Evolutionary conservation across 2,797 vertebrate species (phyloP), one percentile per base, ranked within the genome.

Genomic region (Mormyrus hasselquistii): DNA sequence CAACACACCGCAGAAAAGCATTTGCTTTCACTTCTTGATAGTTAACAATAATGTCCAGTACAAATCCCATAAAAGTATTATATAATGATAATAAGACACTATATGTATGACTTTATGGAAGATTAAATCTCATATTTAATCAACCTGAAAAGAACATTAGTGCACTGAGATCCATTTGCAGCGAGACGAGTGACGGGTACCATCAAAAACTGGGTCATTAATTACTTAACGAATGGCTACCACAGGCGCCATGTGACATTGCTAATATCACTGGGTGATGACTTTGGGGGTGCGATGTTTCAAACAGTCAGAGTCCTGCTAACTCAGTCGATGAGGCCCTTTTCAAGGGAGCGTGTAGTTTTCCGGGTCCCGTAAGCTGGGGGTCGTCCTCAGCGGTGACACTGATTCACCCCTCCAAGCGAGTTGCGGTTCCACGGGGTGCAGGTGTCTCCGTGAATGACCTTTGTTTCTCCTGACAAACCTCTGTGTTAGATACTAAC

Each of bases 121-220:
- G 69, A 76, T 76, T 76, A 76, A 76, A 76, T 76, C 69, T 76
- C 69, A 41, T 76, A 76, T 76, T 76, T 76, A 76, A 76, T 76
- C 69, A 76, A 76, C 69, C 69, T 76, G 29, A 41, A 38, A 83
- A 49, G 79, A 83, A 83, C 41, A 47, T 83, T 49, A 83, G 79
- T 83, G 79, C 6, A 83, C 19, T n/a, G 38, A 49, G 44, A 44
- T 44, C 38, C 79, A 83, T 83, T 44, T 83, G 1, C 41, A 83
- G 79, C 16, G 8, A 10, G 44, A 83, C 2, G 7, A 83, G 44
- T 83, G 79, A 83, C 7, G 19, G 12, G 12, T 22, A 38, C 34
- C 79, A 47, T 83, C 44, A 47, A 19, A 47, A 49, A 49, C 41
- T 16, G 44, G 44, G 41, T 49, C 79, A 49, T 49, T 83, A 83